Conservation (phyloP, 2,888 invertebrate species). For the Rhagophthalmus giganteus region DNA sequence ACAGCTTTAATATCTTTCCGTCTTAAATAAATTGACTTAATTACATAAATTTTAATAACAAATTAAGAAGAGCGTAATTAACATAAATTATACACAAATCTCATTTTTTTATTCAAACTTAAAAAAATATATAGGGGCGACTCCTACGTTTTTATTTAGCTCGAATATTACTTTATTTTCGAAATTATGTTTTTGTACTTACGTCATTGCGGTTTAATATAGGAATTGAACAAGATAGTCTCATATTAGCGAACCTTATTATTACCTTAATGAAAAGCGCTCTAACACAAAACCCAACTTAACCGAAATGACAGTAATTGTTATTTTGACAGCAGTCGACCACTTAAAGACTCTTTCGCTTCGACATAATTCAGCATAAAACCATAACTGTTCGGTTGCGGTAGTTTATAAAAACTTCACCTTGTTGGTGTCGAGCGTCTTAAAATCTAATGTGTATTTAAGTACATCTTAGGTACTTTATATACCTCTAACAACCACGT, state of each 20-base stretch:
- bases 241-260: constrained; percentile 36
- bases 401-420: constrained; percentile 30
- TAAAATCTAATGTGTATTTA: constrained; percentile 46
- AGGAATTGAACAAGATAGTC: not conserved
- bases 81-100: too few relatives aligned
- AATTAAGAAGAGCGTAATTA: too few relatives aligned
- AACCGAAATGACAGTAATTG: constrained; percentile 50
- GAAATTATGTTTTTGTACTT: not conserved
- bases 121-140: too few relatives aligned
- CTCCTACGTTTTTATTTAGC: not conserved
- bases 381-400: constrained; percentile 25
- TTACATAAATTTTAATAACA: too few relatives aligned
- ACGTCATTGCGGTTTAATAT: not conserved
- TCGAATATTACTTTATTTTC: not conserved
- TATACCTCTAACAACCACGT: constrained; percentile 26
- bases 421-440: constrained; percentile 37
- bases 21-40: too few relatives aligned
- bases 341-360: constrained; percentile 12
- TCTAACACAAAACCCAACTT: constrained; percentile 44
- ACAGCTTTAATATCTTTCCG: too few relatives aligned
- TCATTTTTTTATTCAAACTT: too few relatives aligned
- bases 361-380: not conserved
- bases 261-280: constrained; percentile 52
- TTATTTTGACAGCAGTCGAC: constrained; percentile 41
- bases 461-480: constrained; percentile 40